Conservation (phyloP, 1,140 invertebrate species). For the Bacillus rossius region DNA sequence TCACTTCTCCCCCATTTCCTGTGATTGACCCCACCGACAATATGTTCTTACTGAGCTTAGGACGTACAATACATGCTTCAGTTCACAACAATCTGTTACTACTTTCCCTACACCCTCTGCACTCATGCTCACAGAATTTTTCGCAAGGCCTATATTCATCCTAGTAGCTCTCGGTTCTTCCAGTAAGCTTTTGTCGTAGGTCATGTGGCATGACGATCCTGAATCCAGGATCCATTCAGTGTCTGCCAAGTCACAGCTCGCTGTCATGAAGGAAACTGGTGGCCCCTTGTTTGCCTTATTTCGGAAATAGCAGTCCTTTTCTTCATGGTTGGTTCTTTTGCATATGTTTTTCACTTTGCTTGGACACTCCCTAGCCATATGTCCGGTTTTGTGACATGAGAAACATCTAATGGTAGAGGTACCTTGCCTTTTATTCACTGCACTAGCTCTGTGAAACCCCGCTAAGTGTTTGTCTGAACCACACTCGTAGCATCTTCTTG, state of each 20-base stretch:
- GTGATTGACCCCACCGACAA: neutral
- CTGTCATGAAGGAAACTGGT: neutral
- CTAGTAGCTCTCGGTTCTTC: neutral
- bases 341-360: neutral
- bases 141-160: neutral
- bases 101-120: neutral
- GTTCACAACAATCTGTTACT: neutral
- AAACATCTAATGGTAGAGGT: neutral
- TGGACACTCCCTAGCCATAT: neutral
- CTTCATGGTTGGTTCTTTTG: neutral
- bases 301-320: neutral
- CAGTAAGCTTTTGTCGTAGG: slow-evolving; percentile 1
- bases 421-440: neutral
- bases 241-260: neutral
- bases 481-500: neutral
- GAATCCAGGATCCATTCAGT: slow-evolving; percentile 5
- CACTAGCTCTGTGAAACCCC: neutral
- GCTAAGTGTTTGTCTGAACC: neutral
- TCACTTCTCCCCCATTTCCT: no score
- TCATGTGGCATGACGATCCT: slow-evolving; percentile 4
- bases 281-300: neutral
- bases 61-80: slow-evolving; percentile 4
- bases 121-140: neutral
- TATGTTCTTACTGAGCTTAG: neutral
- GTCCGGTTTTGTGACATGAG: neutral